phyloP scores from a whole-genome alignment of 2,113 vertebrate species.

The Pungitius pungitius region DNA sequence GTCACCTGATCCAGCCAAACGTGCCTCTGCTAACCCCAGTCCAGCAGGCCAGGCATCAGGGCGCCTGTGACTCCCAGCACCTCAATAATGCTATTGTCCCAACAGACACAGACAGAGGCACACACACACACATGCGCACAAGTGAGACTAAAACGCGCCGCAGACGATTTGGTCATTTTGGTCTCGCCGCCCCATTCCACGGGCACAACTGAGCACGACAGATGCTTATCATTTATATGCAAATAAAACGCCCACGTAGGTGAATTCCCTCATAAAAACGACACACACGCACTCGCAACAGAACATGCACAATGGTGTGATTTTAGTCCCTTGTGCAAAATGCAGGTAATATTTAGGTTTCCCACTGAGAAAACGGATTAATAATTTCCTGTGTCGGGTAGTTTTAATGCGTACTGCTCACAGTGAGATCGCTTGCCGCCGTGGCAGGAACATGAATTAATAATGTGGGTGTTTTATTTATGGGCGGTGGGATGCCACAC shows the following conservation, averaged over 20 bases:
- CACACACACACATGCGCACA: slow-evolving; percentile 53
- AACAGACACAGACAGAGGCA: slow-evolving; percentile 66
- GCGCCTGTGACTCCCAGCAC: slow-evolving; percentile 76
- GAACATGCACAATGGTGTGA: slow-evolving; percentile 24
- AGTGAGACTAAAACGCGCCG: slow-evolving; percentile 55
- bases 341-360: slow-evolving; percentile 30
- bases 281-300: slow-evolving; percentile 36
- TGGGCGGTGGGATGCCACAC: slow-evolving; percentile 80
- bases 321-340: slow-evolving; percentile 27
- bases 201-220: slow-evolving; percentile 59
- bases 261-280: slow-evolving; percentile 38
- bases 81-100: slow-evolving; percentile 81
- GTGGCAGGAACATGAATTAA: slow-evolving; percentile 68
- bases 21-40: slow-evolving; percentile 70
- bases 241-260: slow-evolving; percentile 57
- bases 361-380: slow-evolving; percentile 25
- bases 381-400: slow-evolving; percentile 50
- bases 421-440: slow-evolving; percentile 43
- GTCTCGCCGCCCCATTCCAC: slow-evolving; percentile 59
- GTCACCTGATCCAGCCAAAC: slow-evolving; percentile 78
- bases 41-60: slow-evolving; percentile 72
- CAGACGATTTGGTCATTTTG: slow-evolving; percentile 50
- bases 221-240: slow-evolving; percentile 59
- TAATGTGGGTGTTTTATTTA: slow-evolving; percentile 77
- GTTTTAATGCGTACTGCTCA: slow-evolving; percentile 68